Conservation (phyloP, 2,888 invertebrate genomes). For the Volucella zonaria region DNA sequence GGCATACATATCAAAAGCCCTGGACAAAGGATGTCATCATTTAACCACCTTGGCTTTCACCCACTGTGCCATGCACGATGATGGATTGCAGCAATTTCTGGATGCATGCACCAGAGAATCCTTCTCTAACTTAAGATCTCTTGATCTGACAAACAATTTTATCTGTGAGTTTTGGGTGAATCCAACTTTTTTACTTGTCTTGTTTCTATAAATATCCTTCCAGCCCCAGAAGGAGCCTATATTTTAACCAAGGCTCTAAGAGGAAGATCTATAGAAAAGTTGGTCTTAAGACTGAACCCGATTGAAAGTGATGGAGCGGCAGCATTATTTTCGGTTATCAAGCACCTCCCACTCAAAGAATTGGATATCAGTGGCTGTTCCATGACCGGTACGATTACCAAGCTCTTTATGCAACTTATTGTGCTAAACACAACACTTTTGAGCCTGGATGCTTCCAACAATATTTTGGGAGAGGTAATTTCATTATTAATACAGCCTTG, state of each 20-base stretch:
- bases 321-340: constrained; percentile 79
- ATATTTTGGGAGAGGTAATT: constrained; percentile 78
- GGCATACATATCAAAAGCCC: constrained; percentile 78
- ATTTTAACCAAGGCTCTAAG: constrained; percentile 78
- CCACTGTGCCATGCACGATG: constrained; percentile 80
- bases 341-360: constrained; percentile 77
- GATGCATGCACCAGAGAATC: constrained; percentile 79
- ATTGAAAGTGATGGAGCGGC: constrained; percentile 81
- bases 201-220: background rate
- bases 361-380: constrained; percentile 80
- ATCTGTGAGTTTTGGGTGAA: constrained; percentile 77
- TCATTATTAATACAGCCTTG: background rate
- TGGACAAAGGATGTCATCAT: constrained; percentile 81
- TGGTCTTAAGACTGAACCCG: constrained; percentile 81
- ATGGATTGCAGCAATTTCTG: constrained; percentile 80
- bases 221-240: constrained; percentile 80
- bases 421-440: constrained; percentile 78
- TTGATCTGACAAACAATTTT: constrained; percentile 81
- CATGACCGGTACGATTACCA: constrained; percentile 78
- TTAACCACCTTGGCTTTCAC: constrained; percentile 78
- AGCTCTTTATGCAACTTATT: constrained; percentile 79
- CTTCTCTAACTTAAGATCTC: constrained; percentile 77
- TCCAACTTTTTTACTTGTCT: background rate
- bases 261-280: constrained; percentile 76
- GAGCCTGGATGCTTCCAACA: constrained; percentile 79